Percentiles rank a stretch among this genome's conserved stretches.
Evolutionary conservation across 2,113 vertebrate genomes (phyloP).

Genomic region (Elephas maximus): DNA sequence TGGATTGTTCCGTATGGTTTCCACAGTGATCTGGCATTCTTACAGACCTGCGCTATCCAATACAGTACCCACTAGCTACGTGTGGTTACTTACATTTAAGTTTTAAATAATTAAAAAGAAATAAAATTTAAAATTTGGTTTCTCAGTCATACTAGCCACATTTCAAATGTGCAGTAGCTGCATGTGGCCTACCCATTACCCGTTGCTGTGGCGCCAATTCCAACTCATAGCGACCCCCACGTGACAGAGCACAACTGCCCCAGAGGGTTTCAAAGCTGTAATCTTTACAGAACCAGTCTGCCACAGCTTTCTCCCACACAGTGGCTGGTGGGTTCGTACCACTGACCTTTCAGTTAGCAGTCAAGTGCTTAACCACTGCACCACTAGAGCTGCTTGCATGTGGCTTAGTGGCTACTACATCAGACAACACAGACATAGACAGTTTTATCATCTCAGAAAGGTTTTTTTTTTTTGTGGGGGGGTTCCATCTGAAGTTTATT

Average conservation of each 20-base stretch:
- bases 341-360: background rate
- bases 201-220: background rate
- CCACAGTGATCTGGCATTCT: background rate
- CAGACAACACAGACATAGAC: too few species aligned
- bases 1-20: background rate
- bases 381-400: background rate
- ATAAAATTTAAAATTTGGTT: background rate
- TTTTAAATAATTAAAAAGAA: background rate
- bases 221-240: background rate
- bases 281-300: background rate
- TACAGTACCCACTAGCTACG: background rate
- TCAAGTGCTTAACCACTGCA: background rate
- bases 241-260: background rate
- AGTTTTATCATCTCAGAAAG: background rate
- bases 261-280: background rate
- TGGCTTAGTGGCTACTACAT: background rate
- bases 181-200: background rate
- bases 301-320: background rate
- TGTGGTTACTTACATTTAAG: background rate
- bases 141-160: background rate
- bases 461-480: background rate
- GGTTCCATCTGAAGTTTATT: background rate
- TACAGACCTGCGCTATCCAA: background rate
- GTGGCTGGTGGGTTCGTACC: background rate
- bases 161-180: background rate